phyloP scores from a whole-genome alignment of 2,797 vertebrate species.

The Phyllotis vaccarum region DNA sequence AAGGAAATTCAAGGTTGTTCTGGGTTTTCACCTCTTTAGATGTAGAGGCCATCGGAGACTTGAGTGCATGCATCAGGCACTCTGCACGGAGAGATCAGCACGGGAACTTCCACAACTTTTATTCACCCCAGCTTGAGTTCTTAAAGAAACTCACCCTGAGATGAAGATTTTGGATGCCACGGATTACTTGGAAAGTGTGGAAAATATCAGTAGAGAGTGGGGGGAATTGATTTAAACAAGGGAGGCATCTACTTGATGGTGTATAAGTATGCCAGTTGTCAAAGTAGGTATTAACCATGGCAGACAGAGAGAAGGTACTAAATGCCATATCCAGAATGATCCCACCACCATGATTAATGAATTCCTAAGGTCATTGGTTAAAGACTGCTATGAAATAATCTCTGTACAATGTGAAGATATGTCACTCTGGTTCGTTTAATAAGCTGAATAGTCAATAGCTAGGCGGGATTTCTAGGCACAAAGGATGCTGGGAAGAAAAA shows the following conservation, averaged over 20 bases:
- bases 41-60: not conserved
- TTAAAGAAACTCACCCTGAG: not conserved
- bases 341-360: not conserved
- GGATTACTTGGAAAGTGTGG: not conserved
- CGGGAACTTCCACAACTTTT: not conserved
- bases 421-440: not conserved
- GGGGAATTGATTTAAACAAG: not conserved
- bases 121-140: not conserved
- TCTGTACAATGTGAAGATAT: not conserved
- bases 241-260: not conserved
- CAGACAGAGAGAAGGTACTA: not conserved
- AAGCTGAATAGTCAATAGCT: not conserved
- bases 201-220: not conserved
- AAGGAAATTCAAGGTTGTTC: not conserved
- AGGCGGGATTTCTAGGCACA: not conserved
- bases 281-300: not conserved
- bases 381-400: not conserved
- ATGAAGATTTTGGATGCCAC: not conserved
- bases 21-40: too few species aligned
- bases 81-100: not conserved
- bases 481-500: not conserved
- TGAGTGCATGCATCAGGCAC: not conserved
- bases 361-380: not conserved
- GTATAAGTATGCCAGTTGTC: not conserved
- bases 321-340: not conserved